Evolutionary conservation across 2,113 vertebrate species (phyloP).

Genomic region (Apodemus sylvaticus): DNA sequence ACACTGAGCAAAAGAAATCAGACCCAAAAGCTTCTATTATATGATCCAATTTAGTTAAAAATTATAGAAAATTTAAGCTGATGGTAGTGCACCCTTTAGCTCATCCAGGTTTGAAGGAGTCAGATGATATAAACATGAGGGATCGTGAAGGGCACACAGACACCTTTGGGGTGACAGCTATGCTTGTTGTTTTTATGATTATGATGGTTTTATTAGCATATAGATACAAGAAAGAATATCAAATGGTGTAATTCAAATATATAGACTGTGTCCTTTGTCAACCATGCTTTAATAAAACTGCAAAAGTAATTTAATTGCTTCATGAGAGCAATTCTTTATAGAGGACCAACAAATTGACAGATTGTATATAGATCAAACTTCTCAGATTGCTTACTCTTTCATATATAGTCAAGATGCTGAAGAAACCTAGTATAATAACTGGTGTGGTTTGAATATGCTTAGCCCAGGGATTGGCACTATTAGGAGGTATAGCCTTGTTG

Average conservation of each 20-base stretch:
- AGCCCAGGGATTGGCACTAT: no score
- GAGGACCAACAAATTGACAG: neutral
- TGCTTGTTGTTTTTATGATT: neutral
- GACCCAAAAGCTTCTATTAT: neutral
- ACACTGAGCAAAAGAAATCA: neutral
- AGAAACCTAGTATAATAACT: neutral
- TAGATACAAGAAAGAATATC: neutral
- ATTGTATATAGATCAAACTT: neutral
- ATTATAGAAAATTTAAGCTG: neutral
- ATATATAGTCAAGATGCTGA: neutral
- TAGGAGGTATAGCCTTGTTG: no score
- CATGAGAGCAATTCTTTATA: constrained; percentile 3
- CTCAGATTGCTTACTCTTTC: neutral
- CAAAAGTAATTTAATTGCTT: neutral
- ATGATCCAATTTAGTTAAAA: neutral
- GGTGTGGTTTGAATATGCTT: no score
- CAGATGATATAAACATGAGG: neutral
- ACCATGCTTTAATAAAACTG: neutral
- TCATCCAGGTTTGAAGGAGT: neutral
- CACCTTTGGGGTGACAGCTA: neutral
- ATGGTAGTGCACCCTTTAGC: neutral
- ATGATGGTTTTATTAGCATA: neutral
- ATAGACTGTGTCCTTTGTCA: neutral
- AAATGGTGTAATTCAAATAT: neutral
- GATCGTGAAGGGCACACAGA: neutral